These are phyloP conservation scores for Stenolophus ochropezus DNA, from an alignment of 2,888 invertebrate genomes.

Conservation along the genomic window DNA sequence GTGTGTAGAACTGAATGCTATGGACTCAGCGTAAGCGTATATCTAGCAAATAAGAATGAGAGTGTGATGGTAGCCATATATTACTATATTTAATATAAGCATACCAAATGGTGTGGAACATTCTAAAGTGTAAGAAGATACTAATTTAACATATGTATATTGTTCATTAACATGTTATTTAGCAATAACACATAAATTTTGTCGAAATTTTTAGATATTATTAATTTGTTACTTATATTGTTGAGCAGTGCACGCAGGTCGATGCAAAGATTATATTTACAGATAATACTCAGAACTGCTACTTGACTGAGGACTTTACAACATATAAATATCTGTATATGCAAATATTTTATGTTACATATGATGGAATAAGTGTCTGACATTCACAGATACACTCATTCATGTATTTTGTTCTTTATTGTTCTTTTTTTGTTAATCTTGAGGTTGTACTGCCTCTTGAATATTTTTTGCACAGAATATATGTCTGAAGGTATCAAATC, in stretches of 20 bases:
- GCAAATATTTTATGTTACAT: conserved; percentile 26
- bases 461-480: conserved; percentile 57
- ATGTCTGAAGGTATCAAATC: conserved; percentile 50
- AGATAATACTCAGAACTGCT: conserved; percentile 39
- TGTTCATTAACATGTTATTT: conserved; percentile 59
- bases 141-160: conserved; percentile 59
- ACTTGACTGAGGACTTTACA: conserved; percentile 29
- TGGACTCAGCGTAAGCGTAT: conserved; percentile 15
- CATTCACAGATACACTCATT: background rate
- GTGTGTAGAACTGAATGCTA: conserved; percentile 35
- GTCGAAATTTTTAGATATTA: conserved; percentile 60
- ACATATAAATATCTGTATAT: conserved; percentile 21
- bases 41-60: conserved; percentile 33
- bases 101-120: conserved; percentile 40
- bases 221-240: conserved; percentile 58
- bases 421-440: conserved; percentile 10
- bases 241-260: conserved; percentile 59
- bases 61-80: conserved; percentile 47
- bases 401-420: conserved; percentile 19
- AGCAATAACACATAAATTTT: conserved; percentile 59
- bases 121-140: conserved; percentile 55
- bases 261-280: conserved; percentile 53
- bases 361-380: conserved; percentile 3
- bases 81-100: conserved; percentile 34
- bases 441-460: conserved; percentile 25